phyloP scores from a whole-genome alignment of 2,797 vertebrate species.

The Sebastes steindachneri region DNA sequence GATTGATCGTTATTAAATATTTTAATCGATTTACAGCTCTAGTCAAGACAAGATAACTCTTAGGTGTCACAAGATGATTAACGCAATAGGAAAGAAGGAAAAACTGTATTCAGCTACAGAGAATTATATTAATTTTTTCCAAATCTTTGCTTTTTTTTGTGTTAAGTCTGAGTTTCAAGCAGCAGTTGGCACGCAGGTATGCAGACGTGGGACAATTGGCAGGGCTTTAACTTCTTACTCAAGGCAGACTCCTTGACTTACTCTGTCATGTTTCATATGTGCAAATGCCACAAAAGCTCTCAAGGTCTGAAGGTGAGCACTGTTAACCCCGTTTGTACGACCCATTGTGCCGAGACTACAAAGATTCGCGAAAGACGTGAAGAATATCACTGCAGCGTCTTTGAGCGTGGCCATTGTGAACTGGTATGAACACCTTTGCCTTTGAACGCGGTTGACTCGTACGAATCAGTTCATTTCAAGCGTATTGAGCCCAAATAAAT shows the following conservation, averaged over 20 bases:
- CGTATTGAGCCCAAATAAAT: background rate
- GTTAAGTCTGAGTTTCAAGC: background rate
- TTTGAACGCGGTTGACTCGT: background rate
- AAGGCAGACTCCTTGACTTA: background rate
- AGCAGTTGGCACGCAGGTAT: background rate
- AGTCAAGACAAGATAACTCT: background rate
- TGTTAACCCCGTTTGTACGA: background rate
- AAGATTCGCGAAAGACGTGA: background rate
- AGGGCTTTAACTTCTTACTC: background rate
- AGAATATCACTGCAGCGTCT: background rate
- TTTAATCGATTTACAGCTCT: too few relatives aligned
- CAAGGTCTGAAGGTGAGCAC: background rate
- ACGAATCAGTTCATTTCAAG: background rate
- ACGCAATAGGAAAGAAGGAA: background rate
- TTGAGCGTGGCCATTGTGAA: background rate
- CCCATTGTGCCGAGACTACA: background rate
- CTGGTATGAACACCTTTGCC: background rate
- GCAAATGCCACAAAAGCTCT: constrained; percentile 6
- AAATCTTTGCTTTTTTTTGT: background rate
- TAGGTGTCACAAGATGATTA: background rate
- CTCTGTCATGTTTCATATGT: background rate
- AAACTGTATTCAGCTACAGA: background rate
- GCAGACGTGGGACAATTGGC: background rate
- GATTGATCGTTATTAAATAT: too few relatives aligned
- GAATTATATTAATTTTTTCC: background rate